A percentile compares a stretch with the other conserved stretches of the same genome.
These are phyloP conservation scores for Temnothorax curvispinosus DNA, from an alignment of 1,140 invertebrate genomes.

Conservation along the genomic window DNA sequence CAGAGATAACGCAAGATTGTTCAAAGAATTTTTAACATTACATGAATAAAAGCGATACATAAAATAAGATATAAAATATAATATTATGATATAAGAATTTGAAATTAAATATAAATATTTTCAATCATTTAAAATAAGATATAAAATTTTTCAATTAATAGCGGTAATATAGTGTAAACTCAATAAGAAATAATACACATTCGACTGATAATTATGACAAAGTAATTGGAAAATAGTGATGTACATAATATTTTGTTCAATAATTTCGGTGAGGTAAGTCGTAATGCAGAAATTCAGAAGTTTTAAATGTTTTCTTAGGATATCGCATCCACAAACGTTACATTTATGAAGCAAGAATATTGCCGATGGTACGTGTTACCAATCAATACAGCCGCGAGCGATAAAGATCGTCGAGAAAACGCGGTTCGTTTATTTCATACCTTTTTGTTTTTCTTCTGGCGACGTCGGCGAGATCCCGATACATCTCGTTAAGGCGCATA, in stretches of 20 bases:
- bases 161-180: background rate
- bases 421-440: constrained; percentile 54
- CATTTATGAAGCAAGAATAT: constrained; percentile 53
- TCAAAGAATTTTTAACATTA: background rate
- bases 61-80: background rate
- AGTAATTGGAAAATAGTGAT: background rate
- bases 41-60: background rate
- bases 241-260: background rate
- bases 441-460: constrained; percentile 41
- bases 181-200: background rate
- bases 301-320: background rate
- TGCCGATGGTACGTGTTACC: constrained; percentile 10
- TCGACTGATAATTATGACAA: background rate
- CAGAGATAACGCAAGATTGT: background rate
- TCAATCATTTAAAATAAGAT: background rate
- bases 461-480: background rate
- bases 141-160: background rate
- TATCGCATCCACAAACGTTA: background rate
- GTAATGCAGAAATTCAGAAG: background rate
- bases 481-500: constrained; percentile 40
- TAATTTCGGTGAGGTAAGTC: background rate
- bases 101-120: background rate
- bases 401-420: constrained; percentile 33
- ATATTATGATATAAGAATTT: background rate
- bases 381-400: constrained; percentile 41